phyloP scores from a whole-genome alignment of 1,140 invertebrate genomes.

The Drosophila dunni region DNA sequence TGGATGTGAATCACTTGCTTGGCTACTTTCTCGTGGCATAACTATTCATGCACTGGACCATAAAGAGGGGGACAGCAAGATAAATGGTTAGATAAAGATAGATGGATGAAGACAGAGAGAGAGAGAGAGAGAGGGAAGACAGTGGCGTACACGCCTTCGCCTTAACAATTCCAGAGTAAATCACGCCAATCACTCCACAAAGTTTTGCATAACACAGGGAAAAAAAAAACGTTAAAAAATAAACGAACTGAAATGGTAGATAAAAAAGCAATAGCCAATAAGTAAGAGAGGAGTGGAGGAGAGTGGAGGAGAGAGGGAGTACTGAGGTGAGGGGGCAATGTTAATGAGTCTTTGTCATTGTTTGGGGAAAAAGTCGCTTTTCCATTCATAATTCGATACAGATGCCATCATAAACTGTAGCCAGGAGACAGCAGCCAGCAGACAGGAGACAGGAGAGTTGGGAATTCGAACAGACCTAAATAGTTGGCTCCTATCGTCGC shows the following conservation, averaged over 20 bases:
- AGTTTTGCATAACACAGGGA: conserved; percentile 66
- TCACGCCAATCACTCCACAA: conserved; percentile 65
- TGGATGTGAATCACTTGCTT: conserved; percentile 56
- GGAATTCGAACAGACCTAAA: conserved; percentile 7
- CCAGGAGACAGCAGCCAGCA: neutral
- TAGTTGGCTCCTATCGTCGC: conserved; percentile 32
- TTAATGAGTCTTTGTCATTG: conserved; percentile 59
- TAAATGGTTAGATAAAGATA: conserved; percentile 9
- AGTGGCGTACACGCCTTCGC: conserved; percentile 41
- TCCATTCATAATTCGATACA: conserved; percentile 71
- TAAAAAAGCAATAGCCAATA: conserved; percentile 46
- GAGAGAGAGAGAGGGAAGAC: neutral
- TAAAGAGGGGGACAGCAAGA: neutral
- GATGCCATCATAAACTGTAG: conserved; percentile 36
- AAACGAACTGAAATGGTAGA: conserved; percentile 37
- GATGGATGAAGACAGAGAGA: neutral
- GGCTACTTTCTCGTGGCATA: conserved; percentile 63
- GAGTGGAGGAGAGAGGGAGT: neutral
- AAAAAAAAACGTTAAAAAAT: neutral
- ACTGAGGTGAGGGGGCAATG: conserved; percentile 44
- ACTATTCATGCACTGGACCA: conserved; percentile 28
- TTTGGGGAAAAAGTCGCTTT: conserved; percentile 42
- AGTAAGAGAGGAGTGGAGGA: neutral
- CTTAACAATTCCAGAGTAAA: conserved; percentile 62
- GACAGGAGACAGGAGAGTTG: neutral